Evolutionary conservation across 2,888 invertebrate genomes (phyloP).

Genomic region (Cataglyphis livida): DNA sequence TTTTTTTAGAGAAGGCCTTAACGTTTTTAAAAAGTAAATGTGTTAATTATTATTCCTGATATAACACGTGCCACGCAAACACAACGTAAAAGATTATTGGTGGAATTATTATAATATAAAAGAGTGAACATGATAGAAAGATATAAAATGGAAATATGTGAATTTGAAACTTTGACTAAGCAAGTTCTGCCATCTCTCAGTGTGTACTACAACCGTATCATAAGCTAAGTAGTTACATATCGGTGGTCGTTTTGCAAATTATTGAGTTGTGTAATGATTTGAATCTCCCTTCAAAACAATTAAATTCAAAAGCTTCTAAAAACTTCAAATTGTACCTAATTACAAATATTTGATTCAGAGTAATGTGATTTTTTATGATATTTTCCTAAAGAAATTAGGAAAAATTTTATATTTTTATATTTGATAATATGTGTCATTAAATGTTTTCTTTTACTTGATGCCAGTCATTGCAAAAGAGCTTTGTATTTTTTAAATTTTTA

Average conservation of each 20-base stretch:
- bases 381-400: background rate
- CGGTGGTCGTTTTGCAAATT: conserved; percentile 24
- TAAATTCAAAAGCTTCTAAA: background rate
- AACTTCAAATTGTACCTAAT: background rate
- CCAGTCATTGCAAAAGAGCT: background rate
- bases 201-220: conserved; percentile 29
- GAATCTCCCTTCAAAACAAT: background rate
- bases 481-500: background rate
- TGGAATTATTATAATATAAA: background rate
- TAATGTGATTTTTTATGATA: background rate
- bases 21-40: background rate
- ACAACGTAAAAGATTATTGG: background rate
- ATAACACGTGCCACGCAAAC: background rate
- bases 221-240: conserved; percentile 25
- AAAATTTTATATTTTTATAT: background rate
- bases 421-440: background rate
- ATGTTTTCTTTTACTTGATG: background rate
- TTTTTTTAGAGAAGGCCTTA: background rate
- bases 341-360: background rate
- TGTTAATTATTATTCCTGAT: background rate
- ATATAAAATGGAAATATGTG: background rate
- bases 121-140: background rate
- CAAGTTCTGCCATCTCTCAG: conserved; percentile 48
- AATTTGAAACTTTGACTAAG: conserved; percentile 21
- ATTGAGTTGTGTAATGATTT: background rate